These are phyloP conservation scores for Scaptodrosophila lebanonensis DNA, from an alignment of 1,140 invertebrate species.

Conservation along the genomic window DNA sequence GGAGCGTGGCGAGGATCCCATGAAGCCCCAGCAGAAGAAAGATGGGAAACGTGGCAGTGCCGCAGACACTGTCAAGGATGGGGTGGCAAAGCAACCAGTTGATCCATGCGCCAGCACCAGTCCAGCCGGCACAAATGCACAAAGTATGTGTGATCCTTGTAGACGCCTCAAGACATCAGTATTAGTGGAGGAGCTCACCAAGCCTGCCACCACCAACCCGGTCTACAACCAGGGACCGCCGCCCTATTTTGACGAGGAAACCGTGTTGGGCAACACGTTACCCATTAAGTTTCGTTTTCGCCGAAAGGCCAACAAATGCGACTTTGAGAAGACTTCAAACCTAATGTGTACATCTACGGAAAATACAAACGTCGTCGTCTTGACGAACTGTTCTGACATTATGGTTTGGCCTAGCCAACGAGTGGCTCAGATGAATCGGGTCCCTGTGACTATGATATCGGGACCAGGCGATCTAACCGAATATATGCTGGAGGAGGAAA, in stretches of 20 bases:
- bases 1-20: constrained; percentile 15
- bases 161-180: constrained; percentile 41
- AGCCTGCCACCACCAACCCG: constrained; percentile 40
- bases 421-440: constrained; percentile 56
- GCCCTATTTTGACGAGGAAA: constrained; percentile 59
- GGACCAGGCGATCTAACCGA: constrained; percentile 53
- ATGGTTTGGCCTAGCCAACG: constrained; percentile 62
- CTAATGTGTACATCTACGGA: constrained; percentile 39
- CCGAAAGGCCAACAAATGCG: constrained; percentile 36
- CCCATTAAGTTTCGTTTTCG: constrained; percentile 57
- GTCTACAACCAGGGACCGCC: constrained; percentile 4
- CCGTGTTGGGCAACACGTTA: constrained; percentile 47
- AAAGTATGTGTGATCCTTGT: constrained; percentile 47
- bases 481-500: constrained; percentile 63
- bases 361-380: constrained; percentile 53
- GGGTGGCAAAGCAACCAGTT: neutral
- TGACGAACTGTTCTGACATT: constrained; percentile 51
- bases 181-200: constrained; percentile 51
- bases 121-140: neutral
- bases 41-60: neutral
- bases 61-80: neutral
- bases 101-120: constrained; percentile 29
- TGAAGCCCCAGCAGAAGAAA: neutral
- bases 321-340: constrained; percentile 25
- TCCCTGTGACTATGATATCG: constrained; percentile 49